A percentile compares a stretch with the other conserved stretches of the same genome.
Evolutionary conservation across 2,113 vertebrate genomes (phyloP).

Genomic region (Desmodus rotundus): DNA sequence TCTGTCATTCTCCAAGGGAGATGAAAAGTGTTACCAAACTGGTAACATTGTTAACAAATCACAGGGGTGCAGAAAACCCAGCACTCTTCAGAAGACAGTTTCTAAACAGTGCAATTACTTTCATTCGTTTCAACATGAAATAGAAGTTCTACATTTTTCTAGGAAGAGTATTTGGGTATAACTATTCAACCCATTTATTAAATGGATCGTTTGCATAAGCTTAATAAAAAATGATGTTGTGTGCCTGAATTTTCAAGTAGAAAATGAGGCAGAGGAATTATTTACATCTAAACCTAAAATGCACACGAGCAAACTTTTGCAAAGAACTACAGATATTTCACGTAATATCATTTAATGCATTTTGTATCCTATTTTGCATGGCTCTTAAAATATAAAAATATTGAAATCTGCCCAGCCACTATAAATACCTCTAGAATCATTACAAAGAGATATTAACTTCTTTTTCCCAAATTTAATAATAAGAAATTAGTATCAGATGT

Average conservation of each 20-base stretch:
- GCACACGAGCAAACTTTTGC: neutral
- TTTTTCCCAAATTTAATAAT: neutral
- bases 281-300: neutral
- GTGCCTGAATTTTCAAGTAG: neutral
- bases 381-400: neutral
- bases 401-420: neutral
- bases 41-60: neutral
- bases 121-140: slow-evolving; percentile 16
- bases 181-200: neutral
- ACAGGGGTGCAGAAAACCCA: neutral
- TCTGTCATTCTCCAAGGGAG: neutral
- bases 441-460: neutral
- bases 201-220: neutral
- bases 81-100: neutral
- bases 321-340: neutral
- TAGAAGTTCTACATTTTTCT: neutral
- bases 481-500: neutral
- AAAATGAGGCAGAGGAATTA: neutral
- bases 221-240: neutral
- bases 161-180: neutral
- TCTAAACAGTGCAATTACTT: neutral
- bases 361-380: neutral
- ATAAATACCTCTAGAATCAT: neutral
- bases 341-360: neutral
- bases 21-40: neutral